Evolutionary conservation across 2,888 invertebrate species (phyloP), one percentile per base, ranked within the genome.

Genomic region (Drosophila atripex): DNA sequence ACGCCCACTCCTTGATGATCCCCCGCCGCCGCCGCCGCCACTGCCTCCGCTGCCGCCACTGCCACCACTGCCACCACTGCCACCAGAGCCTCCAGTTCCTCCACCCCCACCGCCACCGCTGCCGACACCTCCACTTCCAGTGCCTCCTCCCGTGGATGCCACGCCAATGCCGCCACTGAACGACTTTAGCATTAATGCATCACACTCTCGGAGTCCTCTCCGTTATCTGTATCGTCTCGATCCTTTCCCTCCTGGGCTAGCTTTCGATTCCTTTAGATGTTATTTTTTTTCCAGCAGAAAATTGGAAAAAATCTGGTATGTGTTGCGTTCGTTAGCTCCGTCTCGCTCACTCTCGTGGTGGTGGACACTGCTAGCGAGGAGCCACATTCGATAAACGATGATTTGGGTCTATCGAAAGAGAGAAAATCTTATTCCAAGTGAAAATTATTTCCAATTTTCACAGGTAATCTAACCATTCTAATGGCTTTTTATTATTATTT

Each of bases 171-270:
- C 86, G 50, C 80, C 87, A 51, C 71, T 82, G 61, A 90, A 88
- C 63, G 90, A 90, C 76, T 89, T 90, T 84, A 91, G 90, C 91
- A 90, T 91, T 87, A 90, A 91, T 85, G 89, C 91, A 90, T 91
- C 88, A 89, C 90, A 88, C 72, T 80, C 80, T 39, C 88, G 88
- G 69, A 88, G 86, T 79, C 86, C 83, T 74, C 75, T 80, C 66
- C 82, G 86, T 78, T 86, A 80, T 78, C 86, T 85, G 2, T 14
- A n/a, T 86, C 21, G 6, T 28, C n/a, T 11, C 8, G n/a, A 18
- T 41, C 8, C 5, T 30, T 18, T 2, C 43, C 45, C 32, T 58
- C 3, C 28, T 39, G 35, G 35, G 35, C 35, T 35, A 6, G 35
- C 35, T 28, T 14, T 50, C 38, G 30, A 32, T 16, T 25, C 8